Percentiles rank a stretch among this genome's conserved stretches.
These are phyloP conservation scores for Stegodyphus mimosarum DNA, from an alignment of 1,140 invertebrate species.

Conservation along the genomic window DNA sequence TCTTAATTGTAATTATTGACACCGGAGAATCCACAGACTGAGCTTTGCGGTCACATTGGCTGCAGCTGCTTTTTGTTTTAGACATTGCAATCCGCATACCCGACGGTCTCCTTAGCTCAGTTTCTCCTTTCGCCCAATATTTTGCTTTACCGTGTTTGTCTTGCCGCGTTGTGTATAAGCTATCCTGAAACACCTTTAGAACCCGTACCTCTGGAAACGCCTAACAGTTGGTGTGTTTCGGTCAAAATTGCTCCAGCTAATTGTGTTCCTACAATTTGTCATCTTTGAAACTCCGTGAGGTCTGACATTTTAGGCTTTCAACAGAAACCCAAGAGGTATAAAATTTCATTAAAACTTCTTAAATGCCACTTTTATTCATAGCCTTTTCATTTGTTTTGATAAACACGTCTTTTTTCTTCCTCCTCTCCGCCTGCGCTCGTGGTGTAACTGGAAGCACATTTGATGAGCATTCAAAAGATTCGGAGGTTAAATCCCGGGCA, in stretches of 20 bases:
- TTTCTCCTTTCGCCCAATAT: not conserved
- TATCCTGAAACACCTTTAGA: not conserved
- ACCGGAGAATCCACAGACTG: not conserved
- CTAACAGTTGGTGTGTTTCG: not conserved
- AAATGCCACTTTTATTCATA: not conserved
- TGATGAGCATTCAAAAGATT: too few species aligned
- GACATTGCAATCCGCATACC: not conserved
- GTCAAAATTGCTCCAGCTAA: not conserved
- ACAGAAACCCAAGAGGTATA: not conserved
- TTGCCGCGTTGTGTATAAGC: not conserved
- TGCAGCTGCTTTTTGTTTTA: too few species aligned
- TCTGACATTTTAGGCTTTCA: not conserved
- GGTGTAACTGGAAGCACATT: too few species aligned
- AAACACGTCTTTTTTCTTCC: too few species aligned
- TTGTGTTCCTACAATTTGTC: not conserved
- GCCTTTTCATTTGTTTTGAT: not conserved
- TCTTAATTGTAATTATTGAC: not conserved
- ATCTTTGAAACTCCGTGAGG: constrained; percentile 1
- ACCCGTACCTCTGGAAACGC: not conserved
- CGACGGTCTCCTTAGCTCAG: not conserved
- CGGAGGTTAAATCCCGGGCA: too few species aligned
- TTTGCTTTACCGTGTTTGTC: not conserved
- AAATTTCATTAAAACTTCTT: not conserved
- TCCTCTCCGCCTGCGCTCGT: too few species aligned
- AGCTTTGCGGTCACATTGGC: too few species aligned